Evolutionary conservation across 2,113 vertebrate genomes (phyloP).

Genomic region (Oostethus manadensis): DNA sequence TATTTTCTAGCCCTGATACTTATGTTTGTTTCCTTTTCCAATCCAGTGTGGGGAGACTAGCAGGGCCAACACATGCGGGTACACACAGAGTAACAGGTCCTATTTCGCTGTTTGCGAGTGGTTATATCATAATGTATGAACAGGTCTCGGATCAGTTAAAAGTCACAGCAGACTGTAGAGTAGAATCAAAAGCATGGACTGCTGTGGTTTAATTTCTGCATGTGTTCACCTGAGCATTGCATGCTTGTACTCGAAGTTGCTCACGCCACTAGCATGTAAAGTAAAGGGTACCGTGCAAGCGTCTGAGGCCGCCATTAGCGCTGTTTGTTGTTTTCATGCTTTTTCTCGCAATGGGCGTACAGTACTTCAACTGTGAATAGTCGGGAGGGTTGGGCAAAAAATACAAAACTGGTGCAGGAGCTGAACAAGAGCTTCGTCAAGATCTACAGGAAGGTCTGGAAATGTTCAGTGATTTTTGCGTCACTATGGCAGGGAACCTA

Average conservation of each 20-base stretch:
- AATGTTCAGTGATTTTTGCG: too few species aligned
- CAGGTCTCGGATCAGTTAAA: constrained; percentile 12
- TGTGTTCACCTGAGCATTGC: constrained; percentile 32
- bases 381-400: too few species aligned
- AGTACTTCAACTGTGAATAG: too few species aligned
- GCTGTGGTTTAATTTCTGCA: constrained; percentile 42
- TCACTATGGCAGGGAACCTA: too few species aligned
- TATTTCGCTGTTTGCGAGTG: constrained; percentile 27
- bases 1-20: constrained; percentile 11
- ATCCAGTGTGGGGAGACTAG: constrained; percentile 62
- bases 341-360: too few species aligned
- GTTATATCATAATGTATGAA: constrained; percentile 9
- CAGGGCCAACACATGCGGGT: constrained; percentile 66
- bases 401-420: too few species aligned
- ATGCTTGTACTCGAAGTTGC: constrained; percentile 1
- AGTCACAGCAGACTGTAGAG: constrained; percentile 11
- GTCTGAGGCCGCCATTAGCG: too few species aligned
- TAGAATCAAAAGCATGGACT: constrained; percentile 14
- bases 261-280: background rate
- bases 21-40: constrained; percentile 48
- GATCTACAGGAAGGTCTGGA: too few species aligned
- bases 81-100: constrained; percentile 70
- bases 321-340: background rate
- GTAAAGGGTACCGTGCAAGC: background rate
- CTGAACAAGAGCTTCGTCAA: too few species aligned